Conservation (phyloP, 2,113 vertebrate genomes). For the Tachuris rubrigastra region DNA sequence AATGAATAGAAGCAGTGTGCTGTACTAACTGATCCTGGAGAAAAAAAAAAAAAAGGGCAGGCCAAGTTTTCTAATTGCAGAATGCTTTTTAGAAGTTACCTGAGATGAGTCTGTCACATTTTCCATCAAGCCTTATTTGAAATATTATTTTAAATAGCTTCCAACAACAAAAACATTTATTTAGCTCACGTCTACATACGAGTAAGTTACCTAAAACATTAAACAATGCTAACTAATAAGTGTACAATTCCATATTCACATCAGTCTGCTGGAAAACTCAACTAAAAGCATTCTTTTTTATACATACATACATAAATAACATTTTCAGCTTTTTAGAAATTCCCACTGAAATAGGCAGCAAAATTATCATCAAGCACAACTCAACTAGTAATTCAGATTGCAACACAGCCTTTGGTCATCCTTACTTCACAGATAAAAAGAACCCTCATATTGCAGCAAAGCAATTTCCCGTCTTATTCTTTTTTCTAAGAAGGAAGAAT, state of each 20-base stretch:
- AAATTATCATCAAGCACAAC: not conserved
- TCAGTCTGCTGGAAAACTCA: not conserved
- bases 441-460: not conserved
- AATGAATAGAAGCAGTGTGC: constrained; percentile 56
- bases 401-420: not conserved
- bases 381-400: not conserved
- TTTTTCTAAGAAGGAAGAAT: not conserved
- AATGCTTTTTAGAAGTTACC: constrained; percentile 52
- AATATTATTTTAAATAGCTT: constrained; percentile 8
- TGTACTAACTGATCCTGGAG: not conserved
- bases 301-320: not conserved
- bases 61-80: constrained; percentile 47
- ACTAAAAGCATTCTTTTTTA: not conserved
- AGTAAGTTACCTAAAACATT: not conserved
- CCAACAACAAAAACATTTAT: not conserved
- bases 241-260: not conserved
- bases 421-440: not conserved
- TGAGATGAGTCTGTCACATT: constrained; percentile 12
- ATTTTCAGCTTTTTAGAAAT: not conserved
- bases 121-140: constrained; percentile 21
- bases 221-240: not conserved
- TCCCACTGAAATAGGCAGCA: not conserved
- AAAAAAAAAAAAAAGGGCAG: not conserved
- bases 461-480: not conserved
- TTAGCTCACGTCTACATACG: not conserved